A percentile compares a stretch with the other conserved stretches of the same genome.
phyloP scores from a whole-genome alignment of 2,888 invertebrate genomes.

The Melinopterus prodromus region DNA sequence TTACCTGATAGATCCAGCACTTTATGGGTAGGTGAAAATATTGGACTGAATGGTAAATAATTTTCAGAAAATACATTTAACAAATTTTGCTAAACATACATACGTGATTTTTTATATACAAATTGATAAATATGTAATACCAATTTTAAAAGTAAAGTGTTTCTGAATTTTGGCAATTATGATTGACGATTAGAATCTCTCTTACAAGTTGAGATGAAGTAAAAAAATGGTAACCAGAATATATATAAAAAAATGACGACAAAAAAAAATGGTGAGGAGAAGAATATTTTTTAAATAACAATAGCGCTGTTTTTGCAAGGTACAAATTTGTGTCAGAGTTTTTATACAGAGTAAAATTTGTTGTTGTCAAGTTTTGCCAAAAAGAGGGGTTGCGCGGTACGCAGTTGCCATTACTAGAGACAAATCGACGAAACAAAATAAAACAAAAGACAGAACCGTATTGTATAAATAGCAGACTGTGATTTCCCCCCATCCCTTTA shows the following conservation, averaged over 20 bases:
- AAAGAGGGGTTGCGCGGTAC: constrained; percentile 43
- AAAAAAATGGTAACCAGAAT: constrained; percentile 20
- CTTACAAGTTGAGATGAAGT: constrained; percentile 25
- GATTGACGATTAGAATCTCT: constrained; percentile 12
- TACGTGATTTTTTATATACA: neutral
- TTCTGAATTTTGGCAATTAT: neutral
- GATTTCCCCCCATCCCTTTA: constrained; percentile 12
- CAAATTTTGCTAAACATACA: neutral
- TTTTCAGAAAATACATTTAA: no score
- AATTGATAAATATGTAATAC: constrained; percentile 12
- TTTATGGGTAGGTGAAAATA: no score
- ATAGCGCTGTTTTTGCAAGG: constrained; percentile 60
- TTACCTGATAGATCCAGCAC: no score
- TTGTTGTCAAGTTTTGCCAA: constrained; percentile 59
- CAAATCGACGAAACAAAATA: constrained; percentile 27
- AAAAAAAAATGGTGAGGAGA: constrained; percentile 50
- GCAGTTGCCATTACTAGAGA: neutral
- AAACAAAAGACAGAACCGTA: constrained; percentile 5
- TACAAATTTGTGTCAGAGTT: constrained; percentile 62
- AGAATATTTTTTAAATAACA: constrained; percentile 56
- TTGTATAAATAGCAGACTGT: constrained; percentile 24
- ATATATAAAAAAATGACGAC: constrained; percentile 43
- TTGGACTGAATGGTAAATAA: no score
- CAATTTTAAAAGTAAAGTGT: neutral
- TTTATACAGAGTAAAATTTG: constrained; percentile 54